Evolutionary conservation across 2,888 invertebrate genomes (phyloP).

Genomic region (Athripsodes cinereus): DNA sequence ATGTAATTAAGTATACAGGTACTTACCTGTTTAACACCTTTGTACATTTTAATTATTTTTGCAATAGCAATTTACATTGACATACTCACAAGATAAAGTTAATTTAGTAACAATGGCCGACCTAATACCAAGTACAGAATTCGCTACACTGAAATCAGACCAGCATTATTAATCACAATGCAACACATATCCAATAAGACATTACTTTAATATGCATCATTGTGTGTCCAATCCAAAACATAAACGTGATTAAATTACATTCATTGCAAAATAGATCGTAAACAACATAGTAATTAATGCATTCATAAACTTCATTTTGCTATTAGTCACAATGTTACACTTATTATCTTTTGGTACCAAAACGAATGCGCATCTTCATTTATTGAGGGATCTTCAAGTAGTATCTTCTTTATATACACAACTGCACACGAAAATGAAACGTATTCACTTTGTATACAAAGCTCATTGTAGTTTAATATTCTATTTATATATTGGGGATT

Average conservation of each 20-base stretch:
- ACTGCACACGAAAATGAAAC: constrained; percentile 1
- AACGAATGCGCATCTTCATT: constrained; percentile 9
- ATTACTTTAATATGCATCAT: background rate
- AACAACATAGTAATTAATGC: background rate
- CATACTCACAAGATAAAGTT: too few relatives aligned
- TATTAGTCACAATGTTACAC: background rate
- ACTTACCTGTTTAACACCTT: too few relatives aligned
- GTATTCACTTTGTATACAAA: background rate
- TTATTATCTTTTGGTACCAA: constrained; percentile 9
- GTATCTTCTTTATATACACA: constrained; percentile 7
- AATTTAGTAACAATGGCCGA: too few relatives aligned
- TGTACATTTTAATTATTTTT: too few relatives aligned
- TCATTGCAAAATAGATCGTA: background rate
- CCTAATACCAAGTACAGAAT: too few relatives aligned
- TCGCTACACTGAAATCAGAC: background rate
- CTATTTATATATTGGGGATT: constrained; percentile 6
- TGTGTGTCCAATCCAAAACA: background rate
- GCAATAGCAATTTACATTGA: too few relatives aligned
- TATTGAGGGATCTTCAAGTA: constrained; percentile 21
- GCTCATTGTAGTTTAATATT: background rate
- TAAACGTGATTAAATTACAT: background rate
- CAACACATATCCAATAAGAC: constrained; percentile 1
- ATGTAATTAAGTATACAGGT: too few relatives aligned
- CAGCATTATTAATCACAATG: background rate
- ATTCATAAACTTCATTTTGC: background rate